Evolutionary conservation across 2,888 invertebrate genomes (phyloP), one percentile per base, ranked within the genome.

Genomic region (Dryocosmus kuriphilus): DNA sequence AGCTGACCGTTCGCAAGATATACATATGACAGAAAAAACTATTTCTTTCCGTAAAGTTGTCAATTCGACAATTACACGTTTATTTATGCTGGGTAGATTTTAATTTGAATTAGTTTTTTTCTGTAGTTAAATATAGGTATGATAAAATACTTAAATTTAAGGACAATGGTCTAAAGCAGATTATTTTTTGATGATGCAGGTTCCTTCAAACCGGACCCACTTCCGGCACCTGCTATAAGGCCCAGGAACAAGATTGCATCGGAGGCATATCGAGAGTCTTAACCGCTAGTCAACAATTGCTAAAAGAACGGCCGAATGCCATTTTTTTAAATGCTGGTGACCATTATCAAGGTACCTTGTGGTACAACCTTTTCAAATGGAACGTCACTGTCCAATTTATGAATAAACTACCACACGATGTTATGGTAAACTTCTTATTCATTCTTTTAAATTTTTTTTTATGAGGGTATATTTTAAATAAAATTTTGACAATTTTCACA

Each of bases 301-400:
- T 95, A 30, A 91, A 92, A 11, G 89, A 91, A 30, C 93, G 94
- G 81, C 87, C 92, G 1, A 92, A 95, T 80, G 93, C 95, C 0
- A 90, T 97, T 30, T 94, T 96, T 51, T 91, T 97, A 77, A 96
- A 97, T 88, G 97, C 95, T 0, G 97, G 97, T 0, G 97, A 97
- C 90, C 95, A 95, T 89, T 97, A 95, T 89, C 96, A 97, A 89
- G 97, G 97, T 0, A 97, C 97, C 0, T 92, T 96, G n/a, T 97
- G 96, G 96, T 97, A 96, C 87, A 95, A 94, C n/a, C 86, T 96
- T 8, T 93, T 95, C 22, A 94, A 94, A 85, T 96, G 95, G 95
- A 95, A 95, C 84, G 94, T 95, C 0, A 96, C 96, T 0, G 94
- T 95, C 74, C 89, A 94, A 85, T 96, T 97, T 85, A 94, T 97